These are phyloP conservation scores for Aegotheles bennettii DNA, from an alignment of 2,113 vertebrate species.

Conservation along the genomic window DNA sequence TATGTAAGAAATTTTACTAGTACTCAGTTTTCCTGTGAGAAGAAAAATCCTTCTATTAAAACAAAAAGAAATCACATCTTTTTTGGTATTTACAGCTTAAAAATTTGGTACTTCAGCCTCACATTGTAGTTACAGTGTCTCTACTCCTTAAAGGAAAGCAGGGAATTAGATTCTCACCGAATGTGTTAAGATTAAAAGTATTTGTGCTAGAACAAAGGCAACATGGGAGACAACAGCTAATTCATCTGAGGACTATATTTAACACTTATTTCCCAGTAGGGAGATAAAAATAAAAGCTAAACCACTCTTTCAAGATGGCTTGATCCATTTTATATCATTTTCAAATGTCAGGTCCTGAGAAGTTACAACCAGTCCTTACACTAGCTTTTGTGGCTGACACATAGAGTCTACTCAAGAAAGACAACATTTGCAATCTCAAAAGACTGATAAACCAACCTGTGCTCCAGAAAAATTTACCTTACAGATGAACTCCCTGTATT, in stretches of 20 bases:
- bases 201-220: background rate
- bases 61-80: background rate
- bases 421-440: background rate
- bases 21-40: background rate
- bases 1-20: background rate
- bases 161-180: background rate
- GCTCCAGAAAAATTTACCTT: background rate
- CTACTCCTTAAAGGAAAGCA: background rate
- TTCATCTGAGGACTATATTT: background rate
- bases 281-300: constrained; percentile 7
- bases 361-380: background rate
- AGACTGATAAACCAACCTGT: background rate
- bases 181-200: background rate
- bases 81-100: background rate
- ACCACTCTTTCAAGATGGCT: background rate
- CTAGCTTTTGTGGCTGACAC: background rate
- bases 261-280: background rate
- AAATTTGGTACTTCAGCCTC: background rate
- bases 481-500: background rate
- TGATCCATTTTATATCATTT: background rate
- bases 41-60: background rate
- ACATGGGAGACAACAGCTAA: background rate
- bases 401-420: background rate
- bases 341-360: background rate
- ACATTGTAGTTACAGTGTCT: background rate